phyloP scores from a whole-genome alignment of 2,797 vertebrate species.

The Microcaecilia unicolor region DNA sequence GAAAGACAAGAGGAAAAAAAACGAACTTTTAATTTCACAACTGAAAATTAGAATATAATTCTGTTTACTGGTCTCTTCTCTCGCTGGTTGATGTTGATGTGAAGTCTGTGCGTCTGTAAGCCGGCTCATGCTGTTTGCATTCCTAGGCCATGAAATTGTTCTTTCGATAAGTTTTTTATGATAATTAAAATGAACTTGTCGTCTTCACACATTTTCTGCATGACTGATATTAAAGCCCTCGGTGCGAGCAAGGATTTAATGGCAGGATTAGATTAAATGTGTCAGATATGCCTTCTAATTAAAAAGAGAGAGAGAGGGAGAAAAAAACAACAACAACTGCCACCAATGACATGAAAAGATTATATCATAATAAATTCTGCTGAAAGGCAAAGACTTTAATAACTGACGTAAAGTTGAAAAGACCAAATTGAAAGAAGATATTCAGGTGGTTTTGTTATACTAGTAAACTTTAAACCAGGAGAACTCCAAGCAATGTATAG shows the following conservation, averaged over 20 bases:
- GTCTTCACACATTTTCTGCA: slow-evolving; percentile 9
- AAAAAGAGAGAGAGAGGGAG: slow-evolving; percentile 11
- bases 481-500: too few relatives aligned
- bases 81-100: slow-evolving; percentile 3
- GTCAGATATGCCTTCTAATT: slow-evolving; percentile 13
- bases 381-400: neutral
- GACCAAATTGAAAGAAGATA: too few relatives aligned
- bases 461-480: too few relatives aligned
- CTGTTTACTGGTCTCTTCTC: slow-evolving; percentile 1
- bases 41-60: slow-evolving; percentile 9
- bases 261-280: slow-evolving; percentile 19
- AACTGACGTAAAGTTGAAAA: too few relatives aligned
- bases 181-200: slow-evolving; percentile 24
- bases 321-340: slow-evolving; percentile 8
- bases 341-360: slow-evolving; percentile 3
- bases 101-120: slow-evolving; percentile 8
- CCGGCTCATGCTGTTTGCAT: slow-evolving; percentile 13
- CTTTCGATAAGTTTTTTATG: slow-evolving; percentile 19
- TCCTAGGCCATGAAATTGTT: slow-evolving; percentile 13
- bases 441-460: too few relatives aligned
- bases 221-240: slow-evolving; percentile 22
- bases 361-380: slow-evolving; percentile 2
- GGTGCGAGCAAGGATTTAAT: slow-evolving; percentile 21
- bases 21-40: slow-evolving; percentile 15
- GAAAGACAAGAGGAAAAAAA: too few relatives aligned